These are phyloP conservation scores for Silurus lanzhouensis DNA, from an alignment of 2,797 vertebrate genomes.

Conservation along the genomic window DNA sequence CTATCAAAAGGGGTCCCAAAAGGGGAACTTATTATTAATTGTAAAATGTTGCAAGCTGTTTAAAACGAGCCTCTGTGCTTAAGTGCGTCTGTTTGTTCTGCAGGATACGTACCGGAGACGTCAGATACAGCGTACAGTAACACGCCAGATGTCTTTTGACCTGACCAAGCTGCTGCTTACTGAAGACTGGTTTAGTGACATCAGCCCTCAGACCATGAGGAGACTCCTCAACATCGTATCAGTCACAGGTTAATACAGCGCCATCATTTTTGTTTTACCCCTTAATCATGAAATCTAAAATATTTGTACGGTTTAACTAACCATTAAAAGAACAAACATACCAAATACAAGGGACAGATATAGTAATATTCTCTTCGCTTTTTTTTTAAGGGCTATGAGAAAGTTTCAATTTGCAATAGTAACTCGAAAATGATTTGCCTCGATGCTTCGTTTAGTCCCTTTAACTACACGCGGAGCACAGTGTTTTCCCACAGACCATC, in stretches of 20 bases:
- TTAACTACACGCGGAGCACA: too few species aligned
- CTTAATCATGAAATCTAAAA: not conserved
- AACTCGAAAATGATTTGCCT: too few species aligned
- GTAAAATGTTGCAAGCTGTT: too few species aligned
- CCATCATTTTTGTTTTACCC: not conserved
- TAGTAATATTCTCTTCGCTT: too few species aligned
- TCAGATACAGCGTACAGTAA: slow-evolving; percentile 92
- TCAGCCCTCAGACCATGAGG: slow-evolving; percentile 98
- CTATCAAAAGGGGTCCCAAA: too few species aligned
- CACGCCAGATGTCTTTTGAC: slow-evolving; percentile 98
- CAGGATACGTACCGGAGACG: slow-evolving; percentile 95
- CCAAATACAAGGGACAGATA: not conserved
- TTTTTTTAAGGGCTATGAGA: not conserved
- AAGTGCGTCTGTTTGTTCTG: slow-evolving; percentile 33
- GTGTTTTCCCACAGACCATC: too few species aligned
- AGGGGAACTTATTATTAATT: too few species aligned
- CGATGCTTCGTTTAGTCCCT: too few species aligned
- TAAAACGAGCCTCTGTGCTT: not conserved
- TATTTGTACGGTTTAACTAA: not conserved
- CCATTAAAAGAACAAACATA: not conserved
- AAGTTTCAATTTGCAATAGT: too few species aligned
- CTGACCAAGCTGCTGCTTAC: slow-evolving; percentile 95
- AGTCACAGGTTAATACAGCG: slow-evolving; percentile 82
- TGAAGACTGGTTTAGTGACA: slow-evolving; percentile 99
- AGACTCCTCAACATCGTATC: slow-evolving; percentile 96